These are phyloP conservation scores for Enteromius anoplus DNA, from an alignment of 2,797 vertebrate species.

Conservation along the genomic window DNA sequence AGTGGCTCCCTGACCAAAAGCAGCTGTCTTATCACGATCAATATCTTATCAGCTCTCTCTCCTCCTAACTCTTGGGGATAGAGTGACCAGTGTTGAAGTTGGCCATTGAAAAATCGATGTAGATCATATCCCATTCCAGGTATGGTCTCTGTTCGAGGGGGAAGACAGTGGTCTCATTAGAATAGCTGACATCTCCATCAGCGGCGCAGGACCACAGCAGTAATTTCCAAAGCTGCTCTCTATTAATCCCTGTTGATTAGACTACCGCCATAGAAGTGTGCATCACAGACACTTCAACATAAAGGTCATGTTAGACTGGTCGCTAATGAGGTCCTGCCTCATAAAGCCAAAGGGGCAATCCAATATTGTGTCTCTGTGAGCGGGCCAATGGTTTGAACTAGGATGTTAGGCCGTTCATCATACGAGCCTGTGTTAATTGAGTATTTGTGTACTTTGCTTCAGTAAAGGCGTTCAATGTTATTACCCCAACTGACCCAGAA, in stretches of 20 bases:
- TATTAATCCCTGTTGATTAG: slow-evolving; percentile 73
- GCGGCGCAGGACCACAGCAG: slow-evolving; percentile 62
- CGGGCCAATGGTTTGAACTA: slow-evolving; percentile 30
- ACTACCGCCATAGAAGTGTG: slow-evolving; percentile 45
- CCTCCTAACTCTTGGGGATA: slow-evolving; percentile 30
- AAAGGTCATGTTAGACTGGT: slow-evolving; percentile 62
- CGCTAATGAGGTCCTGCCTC: slow-evolving; percentile 73
- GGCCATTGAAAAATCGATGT: slow-evolving; percentile 53
- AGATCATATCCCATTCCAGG: slow-evolving; percentile 2
- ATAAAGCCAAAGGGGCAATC: slow-evolving; percentile 50
- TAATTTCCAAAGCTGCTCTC: slow-evolving; percentile 74
- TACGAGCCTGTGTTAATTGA: slow-evolving; percentile 44
- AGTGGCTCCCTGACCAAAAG: slow-evolving; percentile 70
- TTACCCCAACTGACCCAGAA: slow-evolving; percentile 53
- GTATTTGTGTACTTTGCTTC: slow-evolving; percentile 53
- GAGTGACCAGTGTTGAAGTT: slow-evolving; percentile 37
- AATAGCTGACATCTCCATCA: slow-evolving; percentile 70
- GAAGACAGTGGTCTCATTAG: slow-evolving; percentile 64
- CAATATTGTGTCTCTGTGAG: slow-evolving; percentile 53
- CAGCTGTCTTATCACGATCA: slow-evolving; percentile 76
- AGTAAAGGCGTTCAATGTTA: slow-evolving; percentile 66
- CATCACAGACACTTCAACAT: slow-evolving; percentile 59
- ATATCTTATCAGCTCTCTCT: slow-evolving; percentile 62
- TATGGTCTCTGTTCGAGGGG: slow-evolving; percentile 1
- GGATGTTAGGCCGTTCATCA: slow-evolving; percentile 41